Evolutionary conservation across 2,113 vertebrate genomes (phyloP), one percentile per base, ranked within the genome.

Genomic region (Elephas maximus): DNA sequence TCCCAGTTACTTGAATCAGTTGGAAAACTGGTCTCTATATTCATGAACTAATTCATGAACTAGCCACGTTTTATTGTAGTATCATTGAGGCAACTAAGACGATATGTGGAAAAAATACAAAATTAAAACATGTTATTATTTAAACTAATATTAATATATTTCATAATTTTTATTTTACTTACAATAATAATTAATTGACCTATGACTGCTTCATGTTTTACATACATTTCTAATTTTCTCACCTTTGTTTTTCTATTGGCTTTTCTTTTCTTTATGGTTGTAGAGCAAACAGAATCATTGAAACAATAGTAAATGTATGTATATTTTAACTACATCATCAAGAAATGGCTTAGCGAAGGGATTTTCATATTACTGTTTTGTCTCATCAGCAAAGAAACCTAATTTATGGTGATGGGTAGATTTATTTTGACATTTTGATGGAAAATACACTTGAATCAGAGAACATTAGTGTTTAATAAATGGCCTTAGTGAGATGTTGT

Each of bases 381-480:
- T 94, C 62, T 95, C 88, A 88, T 76, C 41, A 86, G 41, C 24
- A 79, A 30, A 73, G 5, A 95, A 63, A 78, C 9, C 17, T 88
- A 89, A 94, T 81, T 87, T 93, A 92, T 89, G 53, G 12, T 69
- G 28, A 65, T 63, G 44, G 26, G 53, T 45, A 78, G 20, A 53
- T 79, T 85, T 93, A 91, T 91, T 90, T 37, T 93, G 86, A 94
- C 80, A 90, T 91, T 88, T 77, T 91, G 30, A 73, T 21, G 18
- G 71, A 73, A 79, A 91, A 53, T 92, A 57, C 5, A 71, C 65
- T 88, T 94, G 41, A 94, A 24, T 24, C 73, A 91, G 30, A 95
- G 92, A 85, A 88, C 62, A 51, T 77, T 67, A 73, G 20, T 53
- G n/a, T 82, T 96, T 96, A 65, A 85, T 87, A 95, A 94, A 95